phyloP scores from a whole-genome alignment of 2,797 vertebrate genomes.

The Sebastes cheni region DNA sequence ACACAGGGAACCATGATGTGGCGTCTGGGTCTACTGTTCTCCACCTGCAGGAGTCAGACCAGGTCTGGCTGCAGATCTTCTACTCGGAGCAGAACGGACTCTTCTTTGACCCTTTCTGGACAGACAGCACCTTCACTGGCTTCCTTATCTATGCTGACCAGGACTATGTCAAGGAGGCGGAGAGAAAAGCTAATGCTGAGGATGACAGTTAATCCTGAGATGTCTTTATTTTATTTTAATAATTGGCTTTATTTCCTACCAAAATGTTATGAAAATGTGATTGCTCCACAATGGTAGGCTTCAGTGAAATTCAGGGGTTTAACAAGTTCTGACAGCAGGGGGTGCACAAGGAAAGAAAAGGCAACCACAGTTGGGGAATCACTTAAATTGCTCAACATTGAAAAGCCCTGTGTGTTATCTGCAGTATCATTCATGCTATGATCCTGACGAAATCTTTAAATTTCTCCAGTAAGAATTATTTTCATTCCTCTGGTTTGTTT shows the following conservation, averaged over 20 bases:
- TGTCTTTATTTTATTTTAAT: background rate
- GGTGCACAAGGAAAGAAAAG: slow-evolving; percentile 28
- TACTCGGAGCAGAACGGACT: slow-evolving; percentile 97
- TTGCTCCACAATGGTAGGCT: background rate
- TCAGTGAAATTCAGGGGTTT: background rate
- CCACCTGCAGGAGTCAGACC: slow-evolving; percentile 86
- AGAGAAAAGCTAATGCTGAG: slow-evolving; percentile 69
- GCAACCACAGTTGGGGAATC: background rate
- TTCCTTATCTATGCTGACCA: slow-evolving; percentile 95
- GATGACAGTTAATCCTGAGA: slow-evolving; percentile 40
- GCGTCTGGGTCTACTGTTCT: slow-evolving; percentile 95
- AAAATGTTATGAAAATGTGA: background rate
- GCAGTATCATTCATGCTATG: background rate
- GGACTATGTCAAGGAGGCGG: slow-evolving; percentile 83
- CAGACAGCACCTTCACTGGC: slow-evolving; percentile 96
- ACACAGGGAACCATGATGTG: slow-evolving; percentile 95
- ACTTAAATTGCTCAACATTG: background rate
- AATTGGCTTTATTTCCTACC: background rate
- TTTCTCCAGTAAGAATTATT: background rate
- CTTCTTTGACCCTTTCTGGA: slow-evolving; percentile 97
- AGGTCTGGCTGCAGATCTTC: slow-evolving; percentile 98
- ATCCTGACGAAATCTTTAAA: background rate
- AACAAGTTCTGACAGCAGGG: slow-evolving; percentile 52
- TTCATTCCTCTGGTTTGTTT: background rate
- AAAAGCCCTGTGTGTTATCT: background rate